These are phyloP conservation scores for Latheticus oryzae DNA, from an alignment of 2,888 invertebrate genomes.

Conservation along the genomic window DNA sequence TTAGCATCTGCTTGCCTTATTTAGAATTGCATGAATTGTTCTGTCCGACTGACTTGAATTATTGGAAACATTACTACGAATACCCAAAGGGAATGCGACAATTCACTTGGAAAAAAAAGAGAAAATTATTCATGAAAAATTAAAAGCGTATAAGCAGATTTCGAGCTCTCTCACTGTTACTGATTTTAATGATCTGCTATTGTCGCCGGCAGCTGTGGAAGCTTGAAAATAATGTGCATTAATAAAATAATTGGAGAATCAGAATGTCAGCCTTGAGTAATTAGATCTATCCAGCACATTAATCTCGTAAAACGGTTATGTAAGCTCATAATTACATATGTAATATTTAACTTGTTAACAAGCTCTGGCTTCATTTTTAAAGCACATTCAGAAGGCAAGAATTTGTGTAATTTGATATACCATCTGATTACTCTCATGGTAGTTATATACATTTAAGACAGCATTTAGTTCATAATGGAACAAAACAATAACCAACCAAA, in stretches of 20 bases:
- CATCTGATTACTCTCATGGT: constrained; percentile 29
- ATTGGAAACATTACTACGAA: constrained; percentile 11
- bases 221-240: too few relatives aligned
- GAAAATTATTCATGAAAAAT: too few relatives aligned
- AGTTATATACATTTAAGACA: constrained; percentile 1
- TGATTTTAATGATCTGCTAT: too few relatives aligned
- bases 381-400: constrained; percentile 29
- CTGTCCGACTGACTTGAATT: constrained; percentile 21
- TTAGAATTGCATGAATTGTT: constrained; percentile 37
- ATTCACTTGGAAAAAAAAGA: constrained; percentile 30
- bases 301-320: constrained; percentile 24
- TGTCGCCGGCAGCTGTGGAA: too few relatives aligned
- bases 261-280: constrained; percentile 1
- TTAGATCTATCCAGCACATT: constrained; percentile 14
- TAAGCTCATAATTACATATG: constrained; percentile 30
- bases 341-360: constrained; percentile 41
- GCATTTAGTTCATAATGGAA: constrained; percentile 6
- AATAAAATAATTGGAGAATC: constrained; percentile 7
- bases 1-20: constrained; percentile 36
- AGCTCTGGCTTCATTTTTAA: constrained; percentile 37
- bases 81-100: constrained; percentile 19
- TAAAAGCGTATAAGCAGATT: too few relatives aligned
- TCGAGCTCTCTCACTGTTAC: too few relatives aligned
- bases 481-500: constrained; percentile 9
- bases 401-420: constrained; percentile 37